Base-by-base conservation (phyloP, 30 jellyfish, hydroid and myxozoan genomes). In the Morbakka virulenta region DNA sequence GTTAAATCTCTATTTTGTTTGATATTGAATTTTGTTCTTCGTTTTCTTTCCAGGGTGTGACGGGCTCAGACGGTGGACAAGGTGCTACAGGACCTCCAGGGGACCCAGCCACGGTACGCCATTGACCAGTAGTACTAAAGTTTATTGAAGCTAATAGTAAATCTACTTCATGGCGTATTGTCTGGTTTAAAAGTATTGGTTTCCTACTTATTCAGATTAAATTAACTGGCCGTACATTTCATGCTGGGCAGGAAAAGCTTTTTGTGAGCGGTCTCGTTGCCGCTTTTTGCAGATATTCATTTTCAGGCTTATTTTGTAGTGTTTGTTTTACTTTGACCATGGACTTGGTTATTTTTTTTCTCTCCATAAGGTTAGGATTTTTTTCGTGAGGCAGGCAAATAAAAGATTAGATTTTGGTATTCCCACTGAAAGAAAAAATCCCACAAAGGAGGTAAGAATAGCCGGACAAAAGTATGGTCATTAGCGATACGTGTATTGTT, bases 81-180 rank as follows among this genome's bases (percentile, higher is more conserved):
- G 86, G 86, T 2, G 63, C 64, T 25, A 64, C 52, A 4, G 86
- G 86, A 9, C 84, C 33, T 20, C 20, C 80, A 50, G 86, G 86
- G 9, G 86, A 50, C 14, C 79, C 79, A 30, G 79, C 79, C 4
- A 3, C 32, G 70, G 79, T 67, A 31, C 22, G 79, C 21, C 14
- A 21, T 64, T 64, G 9, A 22, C 12, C 61, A 47, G 61, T 9
- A 47, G n/a, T n/a, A n/a, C n/a, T 41, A 17, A 41, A 17, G 57
- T 41, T 17, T 41, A 41, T 17, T 41, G 9, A 41, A 41, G 17
- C 13, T 41, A 41, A 41, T 41, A 41, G 57, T 41, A 41, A 41
- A 41, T 41, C 57, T 6, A 41, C 13, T 41, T 41, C 57, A 41
- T 41, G 17, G 9, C 57, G 57, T 41, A 9, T 41, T 17, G 57